A percentile compares a stretch with the other conserved stretches of the same genome.
Evolutionary conservation across 2,113 vertebrate species (phyloP).

Genomic region (Ameiurus melas): DNA sequence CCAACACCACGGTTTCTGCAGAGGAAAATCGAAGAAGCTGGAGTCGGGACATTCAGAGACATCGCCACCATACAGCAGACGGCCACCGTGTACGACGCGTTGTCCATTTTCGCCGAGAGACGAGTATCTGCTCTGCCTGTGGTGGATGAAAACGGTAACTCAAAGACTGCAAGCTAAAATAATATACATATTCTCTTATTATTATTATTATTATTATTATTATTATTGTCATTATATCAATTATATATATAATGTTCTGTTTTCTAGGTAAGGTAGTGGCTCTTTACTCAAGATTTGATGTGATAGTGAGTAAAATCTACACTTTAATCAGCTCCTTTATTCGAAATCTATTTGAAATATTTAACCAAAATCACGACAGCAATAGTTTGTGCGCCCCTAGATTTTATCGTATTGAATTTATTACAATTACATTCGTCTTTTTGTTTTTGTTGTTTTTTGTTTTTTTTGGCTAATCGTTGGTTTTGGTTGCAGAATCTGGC

Average conservation of each 20-base stretch:
- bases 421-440: not conserved
- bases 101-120: conserved; percentile 90
- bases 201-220: not conserved
- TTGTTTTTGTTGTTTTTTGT: too few species aligned
- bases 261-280: conserved; percentile 86
- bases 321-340: too few species aligned
- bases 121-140: conserved; percentile 91
- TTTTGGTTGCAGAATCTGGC: conserved; percentile 76
- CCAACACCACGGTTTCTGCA: conserved; percentile 82
- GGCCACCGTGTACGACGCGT: conserved; percentile 78
- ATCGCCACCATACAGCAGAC: conserved; percentile 83
- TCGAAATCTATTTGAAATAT: too few species aligned
- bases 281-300: conserved; percentile 92
- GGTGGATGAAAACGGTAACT: conserved; percentile 67
- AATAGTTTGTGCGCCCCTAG: not conserved
- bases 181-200: not conserved
- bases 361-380: not conserved
- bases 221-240: not conserved
- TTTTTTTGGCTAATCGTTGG: not conserved
- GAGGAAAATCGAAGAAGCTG: conserved; percentile 81
- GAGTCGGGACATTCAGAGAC: conserved; percentile 88
- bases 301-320: conserved; percentile 84
- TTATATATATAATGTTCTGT: not conserved
- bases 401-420: not conserved
- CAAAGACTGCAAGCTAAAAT: not conserved